phyloP scores from a whole-genome alignment of 2,113 vertebrate genomes.

The Gambusia holbrooki region DNA sequence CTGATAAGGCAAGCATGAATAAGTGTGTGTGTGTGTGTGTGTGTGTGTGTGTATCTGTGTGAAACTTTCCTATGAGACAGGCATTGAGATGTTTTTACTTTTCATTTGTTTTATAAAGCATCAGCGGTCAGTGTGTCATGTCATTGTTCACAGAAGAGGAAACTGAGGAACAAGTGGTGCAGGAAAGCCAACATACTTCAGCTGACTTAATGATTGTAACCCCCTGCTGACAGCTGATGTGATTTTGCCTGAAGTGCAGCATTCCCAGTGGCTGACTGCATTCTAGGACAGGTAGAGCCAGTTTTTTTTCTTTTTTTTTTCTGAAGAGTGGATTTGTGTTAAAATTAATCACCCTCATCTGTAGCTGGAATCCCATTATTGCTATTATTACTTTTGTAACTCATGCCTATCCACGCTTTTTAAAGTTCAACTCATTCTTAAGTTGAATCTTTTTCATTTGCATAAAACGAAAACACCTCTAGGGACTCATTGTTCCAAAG shows the following conservation, averaged over 20 bases:
- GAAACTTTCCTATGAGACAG: neutral
- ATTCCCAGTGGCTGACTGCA: conserved; percentile 62
- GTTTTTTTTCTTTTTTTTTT: conserved; percentile 64
- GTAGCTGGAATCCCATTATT: conserved; percentile 32
- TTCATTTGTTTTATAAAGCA: neutral
- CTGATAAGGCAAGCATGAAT: conserved; percentile 38
- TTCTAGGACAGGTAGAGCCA: conserved; percentile 50
- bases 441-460: neutral
- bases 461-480: neutral
- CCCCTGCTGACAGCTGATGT: conserved; percentile 30
- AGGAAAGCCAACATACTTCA: conserved; percentile 57
- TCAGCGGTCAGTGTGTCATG: conserved; percentile 1
- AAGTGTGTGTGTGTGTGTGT: neutral
- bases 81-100: neutral
- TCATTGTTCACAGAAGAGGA: conserved; percentile 20
- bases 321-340: conserved; percentile 9
- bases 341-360: conserved; percentile 34
- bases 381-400: neutral
- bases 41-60: neutral
- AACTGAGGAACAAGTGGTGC: conserved; percentile 44
- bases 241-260: conserved; percentile 65
- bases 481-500: neutral
- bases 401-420: neutral
- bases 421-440: neutral
- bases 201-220: conserved; percentile 6